Evolutionary conservation across 2,113 vertebrate genomes (phyloP).

Genomic region (Tupaia chinensis): DNA sequence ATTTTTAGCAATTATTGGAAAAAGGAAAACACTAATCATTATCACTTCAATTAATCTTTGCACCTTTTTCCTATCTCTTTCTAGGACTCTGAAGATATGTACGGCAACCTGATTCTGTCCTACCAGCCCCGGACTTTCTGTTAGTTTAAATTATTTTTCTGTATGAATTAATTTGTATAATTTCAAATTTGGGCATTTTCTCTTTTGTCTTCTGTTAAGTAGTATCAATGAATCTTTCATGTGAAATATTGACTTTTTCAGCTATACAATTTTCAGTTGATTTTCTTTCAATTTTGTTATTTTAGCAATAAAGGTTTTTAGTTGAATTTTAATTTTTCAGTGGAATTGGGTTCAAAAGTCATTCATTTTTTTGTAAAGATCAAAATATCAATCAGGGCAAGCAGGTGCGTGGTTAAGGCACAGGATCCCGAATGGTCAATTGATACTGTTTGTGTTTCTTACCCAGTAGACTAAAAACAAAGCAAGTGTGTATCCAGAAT

Average conservation of each 20-base stretch:
- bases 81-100: not conserved
- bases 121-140: not conserved
- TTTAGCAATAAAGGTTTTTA: not conserved
- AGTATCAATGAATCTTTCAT: not conserved
- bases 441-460: no score
- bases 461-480: no score
- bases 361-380: not conserved
- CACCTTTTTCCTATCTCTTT: not conserved
- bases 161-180: not conserved
- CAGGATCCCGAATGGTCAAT: no score
- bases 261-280: not conserved
- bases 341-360: not conserved
- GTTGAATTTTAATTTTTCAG: slow-evolving; percentile 40
- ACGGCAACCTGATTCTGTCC: not conserved
- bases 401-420: no score
- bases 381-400: not conserved
- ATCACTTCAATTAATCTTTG: not conserved
- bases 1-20: not conserved
- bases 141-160: not conserved
- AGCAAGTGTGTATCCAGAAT: no score
- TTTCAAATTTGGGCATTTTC: not conserved
- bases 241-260: not conserved
- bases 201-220: not conserved
- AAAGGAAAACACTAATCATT: not conserved
- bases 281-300: not conserved